Evolutionary conservation across 1,140 invertebrate species (phyloP).

Genomic region (Acarapis woodi): DNA sequence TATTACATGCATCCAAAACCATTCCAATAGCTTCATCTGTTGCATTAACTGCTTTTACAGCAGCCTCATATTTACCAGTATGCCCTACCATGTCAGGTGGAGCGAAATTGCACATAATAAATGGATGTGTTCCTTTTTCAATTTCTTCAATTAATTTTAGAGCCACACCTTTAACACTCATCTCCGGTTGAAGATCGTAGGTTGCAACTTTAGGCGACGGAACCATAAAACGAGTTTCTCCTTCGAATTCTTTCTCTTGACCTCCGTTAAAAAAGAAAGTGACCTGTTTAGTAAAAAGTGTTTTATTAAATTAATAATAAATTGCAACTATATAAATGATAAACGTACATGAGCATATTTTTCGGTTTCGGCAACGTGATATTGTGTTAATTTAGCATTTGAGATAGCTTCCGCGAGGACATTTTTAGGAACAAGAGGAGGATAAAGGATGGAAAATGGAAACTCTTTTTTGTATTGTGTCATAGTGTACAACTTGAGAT

Average conservation of each 20-base stretch:
- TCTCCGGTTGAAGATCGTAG: conserved; percentile 22
- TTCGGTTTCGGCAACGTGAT: conserved; percentile 23
- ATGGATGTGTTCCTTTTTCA: conserved; percentile 17
- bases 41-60: conserved; percentile 20
- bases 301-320: too few relatives aligned
- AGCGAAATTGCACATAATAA: conserved; percentile 24
- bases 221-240: conserved; percentile 21
- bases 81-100: conserved; percentile 24
- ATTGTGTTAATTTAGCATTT: conserved; percentile 17
- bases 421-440: conserved; percentile 19
- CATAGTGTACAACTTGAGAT: conserved; percentile 16
- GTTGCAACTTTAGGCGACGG: conserved; percentile 23
- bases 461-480: conserved; percentile 23
- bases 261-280: conserved; percentile 25
- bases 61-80: conserved; percentile 21
- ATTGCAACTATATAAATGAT: too few relatives aligned
- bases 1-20: conserved; percentile 18
- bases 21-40: conserved; percentile 17
- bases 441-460: conserved; percentile 19
- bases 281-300: too few relatives aligned
- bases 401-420: conserved; percentile 21
- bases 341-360: conserved; percentile 24
- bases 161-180: conserved; percentile 19
- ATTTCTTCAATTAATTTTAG: conserved; percentile 20
- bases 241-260: conserved; percentile 18